Evolutionary conservation across 2,888 invertebrate genomes (phyloP).

Genomic region (Caenorhabditis sp.): DNA sequence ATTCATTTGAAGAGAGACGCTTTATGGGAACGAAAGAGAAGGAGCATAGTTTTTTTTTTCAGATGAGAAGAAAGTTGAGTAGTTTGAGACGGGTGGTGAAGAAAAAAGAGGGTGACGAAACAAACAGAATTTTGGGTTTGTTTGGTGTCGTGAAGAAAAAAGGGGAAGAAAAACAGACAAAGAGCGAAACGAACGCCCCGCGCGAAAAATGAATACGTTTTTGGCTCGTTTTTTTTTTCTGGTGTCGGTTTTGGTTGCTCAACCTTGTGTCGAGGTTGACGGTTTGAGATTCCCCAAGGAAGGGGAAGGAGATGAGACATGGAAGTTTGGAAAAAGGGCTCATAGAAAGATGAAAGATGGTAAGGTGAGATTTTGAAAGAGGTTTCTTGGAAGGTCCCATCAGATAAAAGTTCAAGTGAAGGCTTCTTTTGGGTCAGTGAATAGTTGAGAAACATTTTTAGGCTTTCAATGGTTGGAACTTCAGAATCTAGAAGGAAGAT

Average conservation of each 20-base stretch:
- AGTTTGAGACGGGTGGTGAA: neutral
- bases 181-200: constrained; percentile 26
- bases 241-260: constrained; percentile 14
- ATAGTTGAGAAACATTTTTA: neutral
- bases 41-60: neutral
- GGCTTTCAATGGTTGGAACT: too few relatives aligned
- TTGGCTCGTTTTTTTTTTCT: constrained; percentile 25
- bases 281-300: constrained; percentile 14
- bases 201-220: constrained; percentile 49
- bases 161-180: constrained; percentile 21
- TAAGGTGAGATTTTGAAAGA: neutral
- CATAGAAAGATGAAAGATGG: constrained; percentile 7
- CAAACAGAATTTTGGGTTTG: constrained; percentile 25
- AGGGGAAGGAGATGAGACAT: neutral
- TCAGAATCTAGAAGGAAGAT: neutral
- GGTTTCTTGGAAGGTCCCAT: neutral
- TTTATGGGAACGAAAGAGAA: neutral
- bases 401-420: constrained; percentile 18
- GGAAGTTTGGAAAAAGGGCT: constrained; percentile 5
- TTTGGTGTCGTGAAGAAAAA: constrained; percentile 2
- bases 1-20: constrained; percentile 33
- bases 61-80: constrained; percentile 15
- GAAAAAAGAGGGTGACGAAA: constrained; percentile 19
- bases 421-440: neutral
- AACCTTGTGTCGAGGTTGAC: constrained; percentile 39